Evolutionary conservation across 2,797 vertebrate genomes (phyloP), one percentile per base, ranked within the genome.

Genomic region (Lophius americanus): DNA sequence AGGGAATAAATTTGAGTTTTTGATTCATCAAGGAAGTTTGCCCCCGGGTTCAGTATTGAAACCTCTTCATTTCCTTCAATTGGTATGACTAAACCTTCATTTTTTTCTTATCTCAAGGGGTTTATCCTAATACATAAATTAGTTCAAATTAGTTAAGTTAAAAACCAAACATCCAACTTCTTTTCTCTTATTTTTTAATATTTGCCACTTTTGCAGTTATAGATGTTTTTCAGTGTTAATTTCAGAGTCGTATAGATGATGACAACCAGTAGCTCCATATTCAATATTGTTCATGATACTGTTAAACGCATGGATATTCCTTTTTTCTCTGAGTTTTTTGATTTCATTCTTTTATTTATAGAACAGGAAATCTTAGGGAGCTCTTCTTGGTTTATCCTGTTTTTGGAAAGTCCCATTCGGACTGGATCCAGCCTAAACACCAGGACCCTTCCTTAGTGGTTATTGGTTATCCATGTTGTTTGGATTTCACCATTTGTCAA

Each of bases 401-500:
- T 51, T 47, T 8, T 56, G 54, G 37, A 42, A 63, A 62, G 52
- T 62, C 63, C 47, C 39, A 69, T 43, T 39, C 61, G 36, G 47
- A 32, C 61, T 64, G 67, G 32, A 63, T 74, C 64, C 60, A 58
- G 37, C 61, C 32, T 23, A 59, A 73, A 61, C 70, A 39, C 12
- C 51, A 14, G 44, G 44, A 65, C 48, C 51, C 58, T 0, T 5
- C 12, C 2, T 6, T 33, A 33, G 11, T 60, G 69, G 59, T 49
- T 51, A 37, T 6, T 48, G 42, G 47, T 57, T 63, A 58, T 68
- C 60, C 43, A 68, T 64, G 42, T 10, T 51, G 64, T 37, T 54
- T 60, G 59, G 32, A 73, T 73, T 62, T 70, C 13, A 51, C 46
- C 38, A 68, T 70, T 43, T 54, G 55, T 60, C 51, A 44, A 51